phyloP scores from a whole-genome alignment of 1,140 invertebrate genomes.

The Papilio xuthus region DNA sequence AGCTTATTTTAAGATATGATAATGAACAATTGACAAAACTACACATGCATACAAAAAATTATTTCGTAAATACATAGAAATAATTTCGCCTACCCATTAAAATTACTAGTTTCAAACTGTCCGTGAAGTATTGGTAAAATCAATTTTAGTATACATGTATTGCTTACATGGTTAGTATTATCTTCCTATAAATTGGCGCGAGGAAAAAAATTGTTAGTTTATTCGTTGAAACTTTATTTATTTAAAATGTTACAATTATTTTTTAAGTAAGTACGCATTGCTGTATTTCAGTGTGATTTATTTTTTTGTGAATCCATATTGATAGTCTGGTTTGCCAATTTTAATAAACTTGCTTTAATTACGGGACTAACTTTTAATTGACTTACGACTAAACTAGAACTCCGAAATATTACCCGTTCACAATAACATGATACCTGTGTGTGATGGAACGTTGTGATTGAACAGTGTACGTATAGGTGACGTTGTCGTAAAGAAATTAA shows the following conservation, averaged over 20 bases:
- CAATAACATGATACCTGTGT: no score
- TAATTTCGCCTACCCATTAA: background rate
- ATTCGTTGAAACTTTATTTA: background rate
- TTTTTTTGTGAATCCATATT: background rate
- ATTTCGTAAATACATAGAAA: background rate
- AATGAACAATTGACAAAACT: no score
- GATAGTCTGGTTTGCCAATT: no score
- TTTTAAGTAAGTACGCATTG: background rate
- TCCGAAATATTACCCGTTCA: no score
- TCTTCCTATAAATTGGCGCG: background rate
- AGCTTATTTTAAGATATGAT: no score
- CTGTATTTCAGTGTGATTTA: no score
- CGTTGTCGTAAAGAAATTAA: no score
- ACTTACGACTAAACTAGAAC: no score
- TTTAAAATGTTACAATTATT: background rate
- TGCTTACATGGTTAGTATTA: background rate
- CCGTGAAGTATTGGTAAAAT: background rate
- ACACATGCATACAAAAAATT: background rate
- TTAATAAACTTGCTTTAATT: no score
- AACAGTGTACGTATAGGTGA: no score
- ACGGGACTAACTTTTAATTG: no score
- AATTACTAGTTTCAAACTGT: background rate
- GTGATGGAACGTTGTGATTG: no score
- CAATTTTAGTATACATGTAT: background rate
- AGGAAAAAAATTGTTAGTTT: background rate